phyloP scores from a whole-genome alignment of 2,797 vertebrate species.

The Scolopax bukidnonensis region DNA sequence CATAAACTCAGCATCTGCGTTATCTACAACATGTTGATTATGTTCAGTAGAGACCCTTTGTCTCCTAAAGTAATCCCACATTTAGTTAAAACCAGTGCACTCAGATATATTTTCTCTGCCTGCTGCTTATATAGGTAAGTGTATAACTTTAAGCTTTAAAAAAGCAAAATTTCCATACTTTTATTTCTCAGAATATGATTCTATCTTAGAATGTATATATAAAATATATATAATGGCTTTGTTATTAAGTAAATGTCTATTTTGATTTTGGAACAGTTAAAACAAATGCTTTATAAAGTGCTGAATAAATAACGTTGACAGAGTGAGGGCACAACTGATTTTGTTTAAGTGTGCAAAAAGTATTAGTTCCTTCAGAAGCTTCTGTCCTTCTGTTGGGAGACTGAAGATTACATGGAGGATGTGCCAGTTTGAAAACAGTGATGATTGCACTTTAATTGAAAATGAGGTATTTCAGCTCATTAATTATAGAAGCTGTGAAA shows the following conservation, averaged over 20 bases:
- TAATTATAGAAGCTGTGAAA: slow-evolving; percentile 27
- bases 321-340: slow-evolving; percentile 14
- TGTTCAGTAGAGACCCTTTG: neutral
- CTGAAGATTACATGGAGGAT: slow-evolving; percentile 15
- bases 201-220: neutral
- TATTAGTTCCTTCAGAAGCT: slow-evolving; percentile 24
- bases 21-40: neutral
- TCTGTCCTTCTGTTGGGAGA: slow-evolving; percentile 34
- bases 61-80: neutral
- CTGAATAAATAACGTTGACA: neutral
- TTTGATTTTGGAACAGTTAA: neutral
- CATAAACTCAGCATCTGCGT: neutral
- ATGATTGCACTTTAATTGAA: slow-evolving; percentile 50
- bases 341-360: slow-evolving; percentile 34
- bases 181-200: neutral
- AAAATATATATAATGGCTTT: neutral
- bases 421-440: slow-evolving; percentile 52
- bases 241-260: neutral
- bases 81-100: neutral
- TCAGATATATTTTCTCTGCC: neutral
- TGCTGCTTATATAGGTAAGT: neutral
- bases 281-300: slow-evolving; percentile 10
- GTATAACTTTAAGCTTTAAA: neutral
- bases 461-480: slow-evolving; percentile 53
- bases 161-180: neutral